Conservation (phyloP, 2,888 invertebrate genomes). For the Sarcophaga rosellei region DNA sequence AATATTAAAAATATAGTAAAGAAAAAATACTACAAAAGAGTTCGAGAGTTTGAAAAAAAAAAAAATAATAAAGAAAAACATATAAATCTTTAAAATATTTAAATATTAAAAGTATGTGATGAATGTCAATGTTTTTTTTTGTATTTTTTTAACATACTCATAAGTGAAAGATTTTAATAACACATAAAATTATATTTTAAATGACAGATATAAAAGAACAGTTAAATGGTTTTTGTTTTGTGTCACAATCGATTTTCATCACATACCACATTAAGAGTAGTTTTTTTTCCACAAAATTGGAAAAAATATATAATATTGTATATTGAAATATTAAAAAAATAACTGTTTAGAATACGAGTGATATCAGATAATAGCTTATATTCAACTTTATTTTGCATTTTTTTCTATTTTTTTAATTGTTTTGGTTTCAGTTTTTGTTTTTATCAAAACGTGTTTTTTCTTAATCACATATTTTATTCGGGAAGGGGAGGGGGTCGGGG, state of each 20-base stretch:
- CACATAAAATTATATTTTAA: no score
- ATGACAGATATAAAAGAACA: not conserved
- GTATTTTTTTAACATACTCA: not conserved
- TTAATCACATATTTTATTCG: slow-evolving; percentile 39
- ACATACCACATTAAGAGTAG: not conserved
- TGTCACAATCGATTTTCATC: slow-evolving; percentile 20
- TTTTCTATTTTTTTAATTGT: not conserved
- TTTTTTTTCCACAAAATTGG: no score
- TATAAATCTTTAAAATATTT: no score
- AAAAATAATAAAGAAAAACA: not conserved
- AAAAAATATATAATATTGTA: slow-evolving; percentile 23
- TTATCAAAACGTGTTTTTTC: slow-evolving; percentile 32
- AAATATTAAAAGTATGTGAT: no score
- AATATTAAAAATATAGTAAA: not conserved
- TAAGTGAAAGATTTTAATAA: not conserved
- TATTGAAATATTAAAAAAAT: slow-evolving; percentile 1
- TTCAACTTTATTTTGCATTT: slow-evolving; percentile 25
- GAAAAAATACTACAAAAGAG: not conserved
- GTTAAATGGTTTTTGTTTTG: not conserved
- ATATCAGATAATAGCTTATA: slow-evolving; percentile 27
- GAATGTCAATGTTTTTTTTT: no score
- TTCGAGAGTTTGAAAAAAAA: not conserved
- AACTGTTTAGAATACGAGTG: slow-evolving; percentile 20
- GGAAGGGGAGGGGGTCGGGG: not conserved
- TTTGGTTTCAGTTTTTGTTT: slow-evolving; percentile 32